Base-by-base conservation (phyloP, 2,888 invertebrate genomes). In the Temnothorax rugatulus region DNA sequence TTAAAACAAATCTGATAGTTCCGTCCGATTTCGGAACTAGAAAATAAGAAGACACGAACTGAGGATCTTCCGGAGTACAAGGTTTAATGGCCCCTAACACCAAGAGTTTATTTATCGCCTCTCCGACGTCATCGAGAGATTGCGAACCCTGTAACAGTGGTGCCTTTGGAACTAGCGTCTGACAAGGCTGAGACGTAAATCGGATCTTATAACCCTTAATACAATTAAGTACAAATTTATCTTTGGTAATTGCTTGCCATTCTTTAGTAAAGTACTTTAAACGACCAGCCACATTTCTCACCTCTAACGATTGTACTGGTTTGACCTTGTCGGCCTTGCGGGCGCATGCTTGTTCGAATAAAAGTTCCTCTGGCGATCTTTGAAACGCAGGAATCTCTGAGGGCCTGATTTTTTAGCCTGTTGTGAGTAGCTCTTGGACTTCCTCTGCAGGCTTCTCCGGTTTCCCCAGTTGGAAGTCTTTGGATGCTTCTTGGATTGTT, bases 21-120 rank as follows among this genome's bases (percentile, higher is more conserved):
- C 84, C 88, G 34, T 88, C 64, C 0, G 75, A 4, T 76, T 88
- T 90, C 18, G 38, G 77, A 4, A 79, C 34, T 9, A 86, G n/a
- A 38, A 88, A 85, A 34, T 74, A 81, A 0, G 83, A 59, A 0
- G 82, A 87, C 5, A 87, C n/a, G n/a, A 82, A 87, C 13, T 83
- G 74, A 0, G 50, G 59, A 0, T 47, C 25, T 18, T 61, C 61
- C 18, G 69, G 18, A 1, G 9, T 11, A 68, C 84, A 87, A 8
- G 61, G 75, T 25, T 83, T 83, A n/a, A 84, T 79, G 0, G 82
- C 86, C 2, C 68, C 79, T 76, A 82, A 71, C 0, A 18, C 13
- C 25, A 85, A 74, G 0, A 89, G 21, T 4, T 82, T 59, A 29
- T 73, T 13, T 0, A 89, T 84, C 21, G 59, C 79, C 1, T 38